phyloP scores from a whole-genome alignment of 2,113 vertebrate species.

The Pachypanchax playfairii region DNA sequence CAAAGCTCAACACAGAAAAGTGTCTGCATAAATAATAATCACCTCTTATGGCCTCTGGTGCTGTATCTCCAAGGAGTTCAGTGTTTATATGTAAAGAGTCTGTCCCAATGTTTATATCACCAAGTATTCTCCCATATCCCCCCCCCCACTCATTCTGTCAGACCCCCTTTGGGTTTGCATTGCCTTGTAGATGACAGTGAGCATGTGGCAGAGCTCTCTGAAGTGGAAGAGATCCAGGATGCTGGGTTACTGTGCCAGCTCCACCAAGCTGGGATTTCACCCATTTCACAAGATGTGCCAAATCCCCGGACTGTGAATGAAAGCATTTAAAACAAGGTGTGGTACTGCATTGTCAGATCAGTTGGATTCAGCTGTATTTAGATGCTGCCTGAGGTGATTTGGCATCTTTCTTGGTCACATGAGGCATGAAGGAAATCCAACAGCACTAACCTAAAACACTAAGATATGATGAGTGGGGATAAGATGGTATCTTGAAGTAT shows the following conservation, averaged over 20 bases:
- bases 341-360: conserved; percentile 56
- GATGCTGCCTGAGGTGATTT: conserved; percentile 55
- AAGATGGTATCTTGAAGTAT: neutral
- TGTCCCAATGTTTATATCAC: conserved; percentile 56
- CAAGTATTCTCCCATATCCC: neutral
- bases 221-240: conserved; percentile 79
- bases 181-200: conserved; percentile 78
- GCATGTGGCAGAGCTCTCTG: conserved; percentile 79
- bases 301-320: conserved; percentile 65
- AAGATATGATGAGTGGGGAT: conserved; percentile 37
- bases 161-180: conserved; percentile 60
- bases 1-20: conserved; percentile 47
- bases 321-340: conserved; percentile 64
- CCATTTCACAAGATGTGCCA: conserved; percentile 69
- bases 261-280: conserved; percentile 74
- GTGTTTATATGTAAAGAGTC: conserved; percentile 45
- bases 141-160: conserved; percentile 34
- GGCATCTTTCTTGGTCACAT: conserved; percentile 42
- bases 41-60: conserved; percentile 66
- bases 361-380: conserved; percentile 41
- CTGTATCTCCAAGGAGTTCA: conserved; percentile 47
- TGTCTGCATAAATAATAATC: conserved; percentile 75
- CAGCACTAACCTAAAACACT: conserved; percentile 15
- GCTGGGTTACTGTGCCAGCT: conserved; percentile 67
- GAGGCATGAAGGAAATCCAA: conserved; percentile 34